phyloP scores from a whole-genome alignment of 2,797 vertebrate species.

The Artibeus jamaicensis region DNA sequence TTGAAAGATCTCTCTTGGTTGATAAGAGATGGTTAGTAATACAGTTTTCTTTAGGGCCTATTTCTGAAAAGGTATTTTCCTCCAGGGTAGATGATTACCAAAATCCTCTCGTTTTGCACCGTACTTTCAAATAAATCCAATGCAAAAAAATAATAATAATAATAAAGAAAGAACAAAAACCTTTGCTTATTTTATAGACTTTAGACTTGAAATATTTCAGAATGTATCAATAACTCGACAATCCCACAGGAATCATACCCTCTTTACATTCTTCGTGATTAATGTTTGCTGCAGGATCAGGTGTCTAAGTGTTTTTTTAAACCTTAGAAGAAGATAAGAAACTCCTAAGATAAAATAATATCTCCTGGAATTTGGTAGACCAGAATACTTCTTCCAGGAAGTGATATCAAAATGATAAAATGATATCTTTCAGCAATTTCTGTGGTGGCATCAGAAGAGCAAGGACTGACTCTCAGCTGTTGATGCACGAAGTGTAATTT shows the following conservation, averaged over 20 bases:
- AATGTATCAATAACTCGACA: neutral
- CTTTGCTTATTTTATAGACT: neutral
- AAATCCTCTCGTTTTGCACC: neutral
- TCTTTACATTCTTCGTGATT: neutral
- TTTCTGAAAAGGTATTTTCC: neutral
- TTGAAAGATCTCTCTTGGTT: neutral
- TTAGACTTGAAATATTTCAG: neutral
- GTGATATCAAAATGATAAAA: neutral
- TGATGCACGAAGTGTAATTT: neutral
- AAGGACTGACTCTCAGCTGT: neutral
- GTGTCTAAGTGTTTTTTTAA: neutral
- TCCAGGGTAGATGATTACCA: neutral
- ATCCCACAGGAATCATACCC: neutral
- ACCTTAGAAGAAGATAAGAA: neutral
- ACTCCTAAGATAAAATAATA: constrained; percentile 2
- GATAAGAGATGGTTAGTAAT: neutral
- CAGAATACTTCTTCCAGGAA: neutral
- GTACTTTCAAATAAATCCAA: neutral
- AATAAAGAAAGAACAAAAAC: neutral
- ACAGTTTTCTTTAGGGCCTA: neutral
- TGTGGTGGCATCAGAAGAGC: neutral
- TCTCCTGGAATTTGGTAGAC: neutral
- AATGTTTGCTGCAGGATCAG: neutral
- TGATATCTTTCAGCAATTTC: neutral
- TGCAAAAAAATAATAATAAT: neutral